Conservation (phyloP, 2,888 invertebrate species). For the Tuberolachnus salignus region DNA sequence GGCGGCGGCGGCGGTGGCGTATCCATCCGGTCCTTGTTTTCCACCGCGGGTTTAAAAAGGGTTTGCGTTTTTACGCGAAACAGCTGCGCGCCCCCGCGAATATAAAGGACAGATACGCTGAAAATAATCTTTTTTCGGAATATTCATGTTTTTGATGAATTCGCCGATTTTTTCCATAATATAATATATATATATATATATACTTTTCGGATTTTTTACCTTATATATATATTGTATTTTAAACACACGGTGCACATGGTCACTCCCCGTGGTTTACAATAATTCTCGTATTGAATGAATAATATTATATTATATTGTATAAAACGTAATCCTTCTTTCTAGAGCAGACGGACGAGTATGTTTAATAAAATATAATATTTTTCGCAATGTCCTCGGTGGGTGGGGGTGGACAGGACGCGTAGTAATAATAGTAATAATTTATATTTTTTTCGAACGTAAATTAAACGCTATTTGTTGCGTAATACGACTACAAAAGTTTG, state of each 20-base stretch:
- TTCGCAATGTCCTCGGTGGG: too few relatives aligned
- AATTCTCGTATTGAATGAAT: slow-evolving; percentile 38
- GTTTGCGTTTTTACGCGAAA: slow-evolving; percentile 51
- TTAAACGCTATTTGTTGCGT: too few relatives aligned
- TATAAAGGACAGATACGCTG: slow-evolving; percentile 49
- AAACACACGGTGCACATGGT: slow-evolving; percentile 2
- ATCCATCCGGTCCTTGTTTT: slow-evolving; percentile 54
- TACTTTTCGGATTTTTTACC: slow-evolving; percentile 45
- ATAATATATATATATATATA: too few relatives aligned
- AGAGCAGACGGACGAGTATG: too few relatives aligned
- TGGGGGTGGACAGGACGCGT: too few relatives aligned
- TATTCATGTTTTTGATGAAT: slow-evolving; percentile 49
- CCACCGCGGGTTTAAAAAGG: slow-evolving; percentile 45
- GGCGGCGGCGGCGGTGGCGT: slow-evolving; percentile 8
- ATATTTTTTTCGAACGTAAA: too few relatives aligned
- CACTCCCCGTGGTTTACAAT: slow-evolving; percentile 30
- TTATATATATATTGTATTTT: slow-evolving; percentile 25
- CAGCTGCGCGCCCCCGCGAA: slow-evolving; percentile 27
- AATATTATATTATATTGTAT: background rate
- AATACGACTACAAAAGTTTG: too few relatives aligned
- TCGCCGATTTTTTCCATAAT: slow-evolving; percentile 51
- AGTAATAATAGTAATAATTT: too few relatives aligned
- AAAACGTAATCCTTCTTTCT: background rate
- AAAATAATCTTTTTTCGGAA: slow-evolving; percentile 41
- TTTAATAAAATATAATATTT: too few relatives aligned